A percentile compares a stretch with the other conserved stretches of the same genome.
Evolutionary conservation across 2,797 vertebrate species (phyloP).

Genomic region (Aselliscus stoliczkanus): DNA sequence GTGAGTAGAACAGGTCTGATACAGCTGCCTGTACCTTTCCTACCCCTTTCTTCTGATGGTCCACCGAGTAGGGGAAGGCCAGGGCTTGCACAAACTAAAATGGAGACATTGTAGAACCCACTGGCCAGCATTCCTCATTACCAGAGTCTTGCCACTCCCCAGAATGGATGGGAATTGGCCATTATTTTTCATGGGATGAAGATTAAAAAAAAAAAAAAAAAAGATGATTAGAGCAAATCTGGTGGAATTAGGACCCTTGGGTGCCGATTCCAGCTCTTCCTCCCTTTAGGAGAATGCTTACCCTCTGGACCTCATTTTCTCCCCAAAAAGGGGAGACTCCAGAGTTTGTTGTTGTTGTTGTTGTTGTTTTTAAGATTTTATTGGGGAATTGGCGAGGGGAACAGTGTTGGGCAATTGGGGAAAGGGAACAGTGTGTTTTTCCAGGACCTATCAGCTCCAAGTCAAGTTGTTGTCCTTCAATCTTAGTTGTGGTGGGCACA

Average conservation of each 20-base stretch:
- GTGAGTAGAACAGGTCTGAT: constrained; percentile 77
- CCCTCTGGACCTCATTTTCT: not conserved
- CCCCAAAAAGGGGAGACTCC: not conserved
- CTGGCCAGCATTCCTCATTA: not conserved
- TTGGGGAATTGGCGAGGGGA: too few species aligned
- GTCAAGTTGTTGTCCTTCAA: too few species aligned
- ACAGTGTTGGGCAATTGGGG: too few species aligned
- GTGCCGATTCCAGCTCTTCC: not conserved
- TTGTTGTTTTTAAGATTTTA: too few species aligned
- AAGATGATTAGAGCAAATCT: not conserved
- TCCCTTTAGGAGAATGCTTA: not conserved
- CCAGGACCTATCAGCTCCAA: too few species aligned
- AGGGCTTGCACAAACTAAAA: not conserved
- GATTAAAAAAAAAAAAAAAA: not conserved
- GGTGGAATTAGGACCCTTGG: not conserved
- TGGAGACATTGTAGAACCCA: not conserved
- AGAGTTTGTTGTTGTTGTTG: not conserved
- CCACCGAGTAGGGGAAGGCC: not conserved
- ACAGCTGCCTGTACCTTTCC: not conserved
- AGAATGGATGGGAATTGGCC: not conserved
- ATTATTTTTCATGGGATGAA: not conserved
- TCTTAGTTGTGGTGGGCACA: too few species aligned
- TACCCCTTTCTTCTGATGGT: not conserved
- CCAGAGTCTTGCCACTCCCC: not conserved
- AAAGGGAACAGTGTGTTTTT: too few species aligned